A percentile compares a stretch with the other conserved stretches of the same genome.
These are phyloP conservation scores for Arenaria interpres DNA, from an alignment of 2,113 vertebrate species.

Conservation along the genomic window DNA sequence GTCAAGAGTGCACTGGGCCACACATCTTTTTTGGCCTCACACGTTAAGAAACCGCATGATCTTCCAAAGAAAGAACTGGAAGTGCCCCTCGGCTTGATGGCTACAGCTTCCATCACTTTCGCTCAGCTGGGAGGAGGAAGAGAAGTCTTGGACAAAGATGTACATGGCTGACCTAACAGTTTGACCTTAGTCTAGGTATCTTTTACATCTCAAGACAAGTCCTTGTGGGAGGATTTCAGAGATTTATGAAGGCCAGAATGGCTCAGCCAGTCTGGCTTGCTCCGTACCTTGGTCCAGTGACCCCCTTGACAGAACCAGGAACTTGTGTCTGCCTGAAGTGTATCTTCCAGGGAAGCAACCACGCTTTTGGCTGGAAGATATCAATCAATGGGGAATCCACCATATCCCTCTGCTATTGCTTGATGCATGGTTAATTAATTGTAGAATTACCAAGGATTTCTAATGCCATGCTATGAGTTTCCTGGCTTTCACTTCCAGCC, in stretches of 20 bases:
- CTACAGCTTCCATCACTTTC: background rate
- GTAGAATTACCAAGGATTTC: background rate
- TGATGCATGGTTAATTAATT: conserved; percentile 19
- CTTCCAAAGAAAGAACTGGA: background rate
- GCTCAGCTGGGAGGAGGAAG: background rate
- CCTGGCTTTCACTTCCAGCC: background rate
- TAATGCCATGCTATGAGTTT: background rate
- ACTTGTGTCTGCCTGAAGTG: background rate
- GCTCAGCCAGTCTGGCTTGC: background rate
- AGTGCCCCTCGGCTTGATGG: background rate
- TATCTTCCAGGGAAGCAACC: background rate
- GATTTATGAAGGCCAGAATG: background rate
- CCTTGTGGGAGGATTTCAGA: background rate
- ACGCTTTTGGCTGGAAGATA: conserved; percentile 16
- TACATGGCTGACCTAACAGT: background rate
- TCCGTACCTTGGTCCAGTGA: background rate
- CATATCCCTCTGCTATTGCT: background rate
- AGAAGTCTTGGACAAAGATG: fast-evolving
- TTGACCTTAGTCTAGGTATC: background rate
- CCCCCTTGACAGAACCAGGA: background rate
- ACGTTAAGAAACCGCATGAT: conserved; percentile 31
- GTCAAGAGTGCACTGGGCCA: conserved; percentile 57
- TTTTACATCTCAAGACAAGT: background rate
- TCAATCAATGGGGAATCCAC: conserved; percentile 19
- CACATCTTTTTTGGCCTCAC: conserved; percentile 60